These are phyloP conservation scores for Phalera bucephala DNA, from an alignment of 2,888 invertebrate genomes.

Conservation along the genomic window DNA sequence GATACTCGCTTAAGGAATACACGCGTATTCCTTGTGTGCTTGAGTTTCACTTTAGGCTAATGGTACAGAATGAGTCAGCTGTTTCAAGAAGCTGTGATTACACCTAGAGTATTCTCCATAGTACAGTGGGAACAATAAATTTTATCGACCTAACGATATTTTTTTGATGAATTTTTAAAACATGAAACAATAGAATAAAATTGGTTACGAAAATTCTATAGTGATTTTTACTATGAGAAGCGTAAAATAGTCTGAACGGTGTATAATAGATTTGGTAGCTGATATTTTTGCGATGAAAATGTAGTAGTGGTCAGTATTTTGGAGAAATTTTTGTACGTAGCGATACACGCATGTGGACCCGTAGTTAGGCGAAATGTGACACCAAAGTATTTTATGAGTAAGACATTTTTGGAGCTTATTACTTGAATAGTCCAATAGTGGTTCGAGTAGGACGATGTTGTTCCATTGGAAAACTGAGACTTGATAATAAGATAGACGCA, in stretches of 20 bases:
- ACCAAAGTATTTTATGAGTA: slow-evolving; percentile 71
- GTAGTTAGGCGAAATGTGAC: slow-evolving; percentile 71
- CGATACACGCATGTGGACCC: slow-evolving; percentile 56
- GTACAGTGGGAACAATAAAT: slow-evolving; percentile 67
- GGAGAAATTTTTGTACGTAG: slow-evolving; percentile 66
- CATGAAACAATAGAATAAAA: slow-evolving; percentile 34
- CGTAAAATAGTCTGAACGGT: slow-evolving; percentile 55
- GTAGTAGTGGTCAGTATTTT: slow-evolving; percentile 78
- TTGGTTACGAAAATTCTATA: slow-evolving; percentile 35
- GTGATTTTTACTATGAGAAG: slow-evolving; percentile 44
- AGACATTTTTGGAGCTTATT: slow-evolving; percentile 70
- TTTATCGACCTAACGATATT: slow-evolving; percentile 62
- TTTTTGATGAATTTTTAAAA: slow-evolving; percentile 62
- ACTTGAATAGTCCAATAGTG: slow-evolving; percentile 40
- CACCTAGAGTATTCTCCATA: slow-evolving; percentile 21
- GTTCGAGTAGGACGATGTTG: slow-evolving; percentile 7
- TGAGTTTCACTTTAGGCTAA: too few relatives aligned
- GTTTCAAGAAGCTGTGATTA: too few relatives aligned
- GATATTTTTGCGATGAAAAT: slow-evolving; percentile 69
- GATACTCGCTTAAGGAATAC: too few relatives aligned
- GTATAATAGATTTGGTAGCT: slow-evolving; percentile 63
- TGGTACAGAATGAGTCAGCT: too few relatives aligned
- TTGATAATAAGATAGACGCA: too few relatives aligned
- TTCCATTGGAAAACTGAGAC: slow-evolving; percentile 26
- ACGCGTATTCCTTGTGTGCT: too few relatives aligned